A percentile compares a stretch with the other conserved stretches of the same genome.
phyloP scores from a whole-genome alignment of 2,113 vertebrate species.

The Strix aluco region DNA sequence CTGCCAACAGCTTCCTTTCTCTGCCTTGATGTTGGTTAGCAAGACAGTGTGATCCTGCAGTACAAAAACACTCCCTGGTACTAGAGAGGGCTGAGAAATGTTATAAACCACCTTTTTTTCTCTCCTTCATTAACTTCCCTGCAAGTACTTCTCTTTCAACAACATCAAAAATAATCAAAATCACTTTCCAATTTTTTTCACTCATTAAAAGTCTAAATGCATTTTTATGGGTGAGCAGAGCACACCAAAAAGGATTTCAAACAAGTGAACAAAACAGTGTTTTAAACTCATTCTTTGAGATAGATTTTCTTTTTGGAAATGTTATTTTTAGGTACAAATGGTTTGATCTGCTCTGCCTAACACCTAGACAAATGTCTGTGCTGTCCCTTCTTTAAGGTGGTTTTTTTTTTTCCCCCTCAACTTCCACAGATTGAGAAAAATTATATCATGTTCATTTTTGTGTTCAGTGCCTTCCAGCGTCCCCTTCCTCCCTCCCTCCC shows the following conservation, averaged over 20 bases:
- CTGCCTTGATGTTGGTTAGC: not conserved
- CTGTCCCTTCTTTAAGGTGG: not conserved
- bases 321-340: not conserved
- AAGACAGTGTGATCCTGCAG: not conserved
- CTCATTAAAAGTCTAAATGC: not conserved
- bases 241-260: not conserved
- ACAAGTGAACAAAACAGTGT: not conserved
- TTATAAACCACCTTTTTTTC: not conserved
- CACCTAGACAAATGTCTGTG: not conserved
- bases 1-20: not conserved
- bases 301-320: not conserved
- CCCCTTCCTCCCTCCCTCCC: not conserved
- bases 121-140: not conserved
- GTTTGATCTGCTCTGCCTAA: not conserved
- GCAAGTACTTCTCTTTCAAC: not conserved
- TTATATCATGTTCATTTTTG: not conserved
- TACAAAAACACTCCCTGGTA: not conserved
- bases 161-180: slow-evolving; percentile 6
- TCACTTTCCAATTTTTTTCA: not conserved
- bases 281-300: not conserved
- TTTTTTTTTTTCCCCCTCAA: accelerated
- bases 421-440: not conserved
- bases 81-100: not conserved
- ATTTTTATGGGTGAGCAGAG: not conserved
- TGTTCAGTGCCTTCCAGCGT: not conserved